Evolutionary conservation across 2,888 invertebrate species (phyloP), one percentile per base, ranked within the genome.

Genomic region (Heliconius erato): DNA sequence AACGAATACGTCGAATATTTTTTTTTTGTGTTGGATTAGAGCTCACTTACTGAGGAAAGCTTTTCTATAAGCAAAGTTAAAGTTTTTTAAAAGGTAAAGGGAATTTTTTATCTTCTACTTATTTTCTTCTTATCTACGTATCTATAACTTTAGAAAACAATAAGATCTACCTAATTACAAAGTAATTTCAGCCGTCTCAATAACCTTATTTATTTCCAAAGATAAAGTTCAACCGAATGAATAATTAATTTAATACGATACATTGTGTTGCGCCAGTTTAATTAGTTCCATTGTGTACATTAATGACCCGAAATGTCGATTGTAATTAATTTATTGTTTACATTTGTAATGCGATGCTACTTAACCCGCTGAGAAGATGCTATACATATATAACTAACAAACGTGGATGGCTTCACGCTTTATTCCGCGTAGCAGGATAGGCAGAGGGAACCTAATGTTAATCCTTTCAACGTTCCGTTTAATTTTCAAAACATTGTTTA

Each of bases 281-380:
- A 82, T 82, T 82, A 74, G 79, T 79, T 78, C 67, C 67, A 74
- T 82, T 79, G 82, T 79, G 54, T 74, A 67, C 44, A 28, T 65
- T 78, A 81, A 78, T 77, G 77, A 65, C 32, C 26, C 26, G 35
- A 67, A 40, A 80, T 78, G 44, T 72, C 65, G 65, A 81, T 65
- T 26, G 54, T 68, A 69, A 72, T 81, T 81, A 82, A 80, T 80
- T 76, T 63, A 76, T 74, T 74, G 74, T 74, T 74, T n/a, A 40
- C 35, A 72, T 72, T 76, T 40, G 63, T 76, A 76, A 76, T 76
- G 32, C 59, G 59, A 35, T n/a, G 72, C 63, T 35, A 35, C 76
- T 76, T 35, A 35, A 63, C 26, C 72, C 14, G 44, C 7, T 44
- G 3, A 23, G 16, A 44, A 26, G 40, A 72, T 49, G 14, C 19